Percentiles rank a stretch among this genome's conserved stretches.
phyloP scores from a whole-genome alignment of 1,140 invertebrate species.

The Sycophila sp. region DNA sequence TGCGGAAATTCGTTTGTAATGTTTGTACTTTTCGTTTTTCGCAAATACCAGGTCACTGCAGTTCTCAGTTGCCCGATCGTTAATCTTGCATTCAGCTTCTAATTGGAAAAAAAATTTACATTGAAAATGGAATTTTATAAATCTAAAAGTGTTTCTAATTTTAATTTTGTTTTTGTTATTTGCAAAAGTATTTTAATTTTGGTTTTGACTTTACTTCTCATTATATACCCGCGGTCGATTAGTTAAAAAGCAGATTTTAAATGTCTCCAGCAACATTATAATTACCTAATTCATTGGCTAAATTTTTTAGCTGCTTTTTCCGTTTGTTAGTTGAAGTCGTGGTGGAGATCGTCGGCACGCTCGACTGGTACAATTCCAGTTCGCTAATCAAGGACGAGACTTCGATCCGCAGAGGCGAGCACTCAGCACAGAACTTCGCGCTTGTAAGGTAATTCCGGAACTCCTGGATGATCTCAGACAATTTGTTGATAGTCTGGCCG shows the following conservation, averaged over 20 bases:
- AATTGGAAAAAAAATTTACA: not conserved
- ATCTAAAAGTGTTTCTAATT: too few relatives aligned
- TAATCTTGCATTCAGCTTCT: conserved; percentile 49
- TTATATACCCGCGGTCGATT: too few relatives aligned
- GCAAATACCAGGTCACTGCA: conserved; percentile 51
- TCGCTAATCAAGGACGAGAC: conserved; percentile 40
- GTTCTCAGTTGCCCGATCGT: conserved; percentile 50
- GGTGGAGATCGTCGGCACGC: not conserved
- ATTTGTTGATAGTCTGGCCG: conserved; percentile 17
- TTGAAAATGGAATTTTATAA: not conserved
- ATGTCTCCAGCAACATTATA: too few relatives aligned
- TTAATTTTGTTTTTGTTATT: too few relatives aligned
- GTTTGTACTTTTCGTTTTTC: conserved; percentile 47
- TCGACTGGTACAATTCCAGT: conserved; percentile 38
- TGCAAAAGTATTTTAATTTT: too few relatives aligned
- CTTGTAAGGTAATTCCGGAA: conserved; percentile 36
- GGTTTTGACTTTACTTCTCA: too few relatives aligned
- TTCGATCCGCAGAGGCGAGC: conserved; percentile 35
- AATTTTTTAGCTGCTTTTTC: conserved; percentile 37
- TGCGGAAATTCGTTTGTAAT: conserved; percentile 31
- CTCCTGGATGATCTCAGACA: conserved; percentile 44
- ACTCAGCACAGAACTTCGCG: conserved; percentile 42
- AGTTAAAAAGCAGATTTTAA: too few relatives aligned
- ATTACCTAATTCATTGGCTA: conserved; percentile 41
- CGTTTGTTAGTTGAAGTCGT: conserved; percentile 1